Base-by-base conservation (phyloP, 1,140 invertebrate species). In the Vollenhovia emeryi region DNA sequence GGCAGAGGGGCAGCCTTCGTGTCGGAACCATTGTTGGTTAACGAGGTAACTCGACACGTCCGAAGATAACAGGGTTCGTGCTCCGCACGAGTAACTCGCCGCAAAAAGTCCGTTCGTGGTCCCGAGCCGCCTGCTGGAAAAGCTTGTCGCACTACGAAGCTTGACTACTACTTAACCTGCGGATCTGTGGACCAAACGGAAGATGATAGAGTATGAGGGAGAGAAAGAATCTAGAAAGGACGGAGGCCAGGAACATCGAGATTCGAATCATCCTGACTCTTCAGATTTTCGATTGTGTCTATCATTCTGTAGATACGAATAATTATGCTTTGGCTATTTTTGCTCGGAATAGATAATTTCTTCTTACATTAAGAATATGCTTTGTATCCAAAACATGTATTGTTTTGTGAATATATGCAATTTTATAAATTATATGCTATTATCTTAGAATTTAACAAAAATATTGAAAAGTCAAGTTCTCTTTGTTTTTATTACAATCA, bases 1-100 rank as follows among this genome's bases (percentile, higher is more conserved):
- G 48, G n/a, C 15, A 27, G 45, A 30, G 45, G 21, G 69, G 43
- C 27, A 68, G 64, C 87, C 57, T 79, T 87, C 82, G 82, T 85
- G 73, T 86, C 73, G 43, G 68, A 52, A 82, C 59, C 78, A 91
- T 92, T 90, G 91, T 91, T 90, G 88, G 86, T 92, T 92, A 92
- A 91, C 91, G 91, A 92, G 91, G 88, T 91, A 92, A 92, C 91
- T 91, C 91, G 91, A 91, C 89, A 91, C 91, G 91, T 91, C 88
- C 89, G 85, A 92, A 90, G 91, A 92, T 92, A 92, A 91, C 91
- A 87, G 91, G 91, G 88, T 91, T 91, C 91, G 91, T 91, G 91
- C 87, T 87, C 64, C 78, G 90, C 89, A 87, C 91, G 86, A 76
- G 85, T 84, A 91, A 91, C 87, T 91, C 84, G 48, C 60, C 36